Conservation (phyloP, 2,888 invertebrate genomes). For the Neocrepidodera transversa region DNA sequence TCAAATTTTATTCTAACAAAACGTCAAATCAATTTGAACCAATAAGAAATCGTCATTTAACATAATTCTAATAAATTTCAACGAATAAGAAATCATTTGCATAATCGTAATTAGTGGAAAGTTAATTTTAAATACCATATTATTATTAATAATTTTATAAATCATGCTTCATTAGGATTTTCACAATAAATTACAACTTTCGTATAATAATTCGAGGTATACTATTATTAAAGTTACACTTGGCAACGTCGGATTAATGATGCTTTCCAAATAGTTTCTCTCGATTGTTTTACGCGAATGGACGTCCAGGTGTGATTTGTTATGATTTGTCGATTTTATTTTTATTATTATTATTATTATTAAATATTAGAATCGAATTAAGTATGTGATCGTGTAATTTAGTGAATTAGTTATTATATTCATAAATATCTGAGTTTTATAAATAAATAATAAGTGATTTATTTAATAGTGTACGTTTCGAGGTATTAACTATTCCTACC, state of each 20-base stretch:
- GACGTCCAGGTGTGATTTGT: conserved; percentile 37
- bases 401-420: too few species aligned
- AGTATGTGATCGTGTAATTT: conserved; percentile 23
- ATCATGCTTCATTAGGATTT: background rate
- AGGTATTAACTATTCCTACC: too few species aligned
- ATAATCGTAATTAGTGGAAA: too few species aligned
- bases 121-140: too few species aligned
- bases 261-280: conserved; percentile 31
- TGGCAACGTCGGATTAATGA: conserved; percentile 23
- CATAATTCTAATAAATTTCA: too few species aligned
- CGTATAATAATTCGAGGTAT: background rate
- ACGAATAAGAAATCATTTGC: too few species aligned
- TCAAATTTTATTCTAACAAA: too few species aligned
- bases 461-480: too few species aligned
- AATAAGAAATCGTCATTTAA: too few species aligned
- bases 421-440: too few species aligned
- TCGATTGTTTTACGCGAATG: conserved; percentile 13
- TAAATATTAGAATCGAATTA: conserved; percentile 15
- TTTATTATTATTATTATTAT: background rate
- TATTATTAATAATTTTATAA: background rate
- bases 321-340: conserved; percentile 25
- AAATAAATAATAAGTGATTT: background rate
- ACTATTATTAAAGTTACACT: too few species aligned
- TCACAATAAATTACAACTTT: conserved; percentile 8
- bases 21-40: too few species aligned